These are phyloP conservation scores for Drosophila falleni DNA, from an alignment of 2,888 invertebrate genomes.

Conservation along the genomic window DNA sequence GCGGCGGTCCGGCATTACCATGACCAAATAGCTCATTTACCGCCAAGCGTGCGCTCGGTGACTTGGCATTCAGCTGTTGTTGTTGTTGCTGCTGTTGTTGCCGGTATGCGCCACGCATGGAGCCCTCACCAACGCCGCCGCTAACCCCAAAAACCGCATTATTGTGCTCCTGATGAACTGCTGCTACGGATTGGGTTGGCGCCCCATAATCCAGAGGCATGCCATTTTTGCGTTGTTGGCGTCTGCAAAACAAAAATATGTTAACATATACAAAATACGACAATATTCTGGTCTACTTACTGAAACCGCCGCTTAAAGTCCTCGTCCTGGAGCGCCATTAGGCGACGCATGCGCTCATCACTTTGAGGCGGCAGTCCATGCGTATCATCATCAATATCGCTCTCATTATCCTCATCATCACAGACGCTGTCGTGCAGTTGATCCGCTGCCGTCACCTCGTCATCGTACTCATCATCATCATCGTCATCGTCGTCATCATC, in stretches of 20 bases:
- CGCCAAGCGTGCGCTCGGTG: conserved; percentile 83
- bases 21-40: conserved; percentile 83
- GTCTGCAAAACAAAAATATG: conserved; percentile 50
- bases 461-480: conserved; percentile 76
- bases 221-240: conserved; percentile 81
- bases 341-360: conserved; percentile 82
- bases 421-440: conserved; percentile 75
- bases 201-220: conserved; percentile 71
- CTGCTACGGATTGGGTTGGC: conserved; percentile 51
- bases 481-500: conserved; percentile 58
- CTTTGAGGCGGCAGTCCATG: conserved; percentile 81
- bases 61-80: conserved; percentile 70
- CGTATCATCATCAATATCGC: conserved; percentile 73
- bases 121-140: conserved; percentile 84
- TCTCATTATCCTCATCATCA: conserved; percentile 82
- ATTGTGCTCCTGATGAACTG: conserved; percentile 64
- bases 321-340: conserved; percentile 83
- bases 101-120: conserved; percentile 77
- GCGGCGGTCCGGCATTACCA: conserved; percentile 75
- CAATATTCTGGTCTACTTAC: conserved; percentile 66
- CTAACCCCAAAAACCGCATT: conserved; percentile 84
- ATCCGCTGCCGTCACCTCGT: conserved; percentile 70
- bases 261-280: neutral
- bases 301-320: conserved; percentile 84
- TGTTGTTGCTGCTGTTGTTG: conserved; percentile 66